Conservation (phyloP, 92 coral and sea anemone species). For the Anthopleura xanthogrammica region DNA sequence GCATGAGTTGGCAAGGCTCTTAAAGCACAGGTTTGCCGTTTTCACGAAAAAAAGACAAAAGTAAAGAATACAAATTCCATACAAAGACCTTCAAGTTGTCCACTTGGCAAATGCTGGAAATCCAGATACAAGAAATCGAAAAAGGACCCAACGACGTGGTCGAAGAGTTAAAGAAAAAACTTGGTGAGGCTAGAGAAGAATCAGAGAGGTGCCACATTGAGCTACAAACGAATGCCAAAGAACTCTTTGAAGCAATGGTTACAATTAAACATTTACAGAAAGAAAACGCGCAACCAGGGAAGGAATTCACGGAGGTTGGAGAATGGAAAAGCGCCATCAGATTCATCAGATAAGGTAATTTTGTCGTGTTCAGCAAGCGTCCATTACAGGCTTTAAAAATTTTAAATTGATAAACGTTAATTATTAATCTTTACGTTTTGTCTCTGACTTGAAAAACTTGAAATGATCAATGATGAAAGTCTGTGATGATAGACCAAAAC, state of each 20-base stretch:
- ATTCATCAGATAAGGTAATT: not conserved
- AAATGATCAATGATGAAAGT: too few relatives aligned
- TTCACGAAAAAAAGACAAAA: not conserved
- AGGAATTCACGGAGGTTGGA: conserved; percentile 6
- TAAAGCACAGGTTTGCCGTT: not conserved
- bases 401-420: too few relatives aligned
- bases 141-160: not conserved
- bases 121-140: not conserved
- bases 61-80: not conserved
- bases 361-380: not conserved
- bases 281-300: conserved; percentile 3
- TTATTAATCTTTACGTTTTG: too few relatives aligned
- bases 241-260: conserved; percentile 4
- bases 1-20: too few relatives aligned
- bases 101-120: not conserved
- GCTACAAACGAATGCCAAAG: not conserved
- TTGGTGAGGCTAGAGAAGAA: not conserved
- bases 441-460: too few relatives aligned
- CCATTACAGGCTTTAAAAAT: not conserved
- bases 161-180: not conserved
- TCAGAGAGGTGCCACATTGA: not conserved
- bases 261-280: not conserved
- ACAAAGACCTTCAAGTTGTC: not conserved
- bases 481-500: too few relatives aligned
- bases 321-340: conserved; percentile 5